Base-by-base conservation (phyloP, 2,888 invertebrate genomes). In the Rhamnusium bicolor region DNA sequence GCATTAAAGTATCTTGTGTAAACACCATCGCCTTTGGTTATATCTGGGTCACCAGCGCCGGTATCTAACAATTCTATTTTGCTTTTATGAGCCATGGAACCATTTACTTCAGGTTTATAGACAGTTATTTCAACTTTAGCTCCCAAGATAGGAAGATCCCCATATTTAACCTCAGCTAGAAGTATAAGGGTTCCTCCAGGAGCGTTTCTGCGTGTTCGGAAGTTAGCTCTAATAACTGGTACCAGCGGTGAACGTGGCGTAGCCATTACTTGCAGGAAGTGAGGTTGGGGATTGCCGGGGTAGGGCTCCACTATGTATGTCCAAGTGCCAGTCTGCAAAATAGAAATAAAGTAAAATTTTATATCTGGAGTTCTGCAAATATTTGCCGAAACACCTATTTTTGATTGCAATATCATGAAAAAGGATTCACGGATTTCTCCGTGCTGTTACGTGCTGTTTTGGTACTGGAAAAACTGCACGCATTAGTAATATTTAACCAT, bases 31-130 rank as follows among this genome's bases (percentile, higher is more conserved):
- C 91, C 91, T 83, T 89, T 90, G 19, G 90, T 90, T 24, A 92
- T 89, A 84, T 93, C 93, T 0, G 92, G 92, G 86, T 92, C 92
- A 74, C 92, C 92, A 78, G 90, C 89, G 8, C 92, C 92, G 54
- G 90, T 90, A 84, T 92, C 92, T 61, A 90, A 84, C 1, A 92
- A 85, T 73, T 90, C 89, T 61, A 91, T 87, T 65, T 84, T 89
- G 75, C 85, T 84, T 19, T 84, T 85, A 56, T 88, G 86, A 1
- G 85, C 79, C 6, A 83, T 80, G 2, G 88, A 85, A 8, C 86
- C 86, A 72, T 88, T 86, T 1, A 80, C 75, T 51, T 85, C 86
- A 5, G 84, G 82, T 75, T 88, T 85, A 1, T 88, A 89, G 12
- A 91, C 86, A 0, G 86, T 87, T 0, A 90, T 91, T 82, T 90